Evolutionary conservation across 2,113 vertebrate genomes (phyloP), one percentile per base, ranked within the genome.

Genomic region (Crocuta crocuta): DNA sequence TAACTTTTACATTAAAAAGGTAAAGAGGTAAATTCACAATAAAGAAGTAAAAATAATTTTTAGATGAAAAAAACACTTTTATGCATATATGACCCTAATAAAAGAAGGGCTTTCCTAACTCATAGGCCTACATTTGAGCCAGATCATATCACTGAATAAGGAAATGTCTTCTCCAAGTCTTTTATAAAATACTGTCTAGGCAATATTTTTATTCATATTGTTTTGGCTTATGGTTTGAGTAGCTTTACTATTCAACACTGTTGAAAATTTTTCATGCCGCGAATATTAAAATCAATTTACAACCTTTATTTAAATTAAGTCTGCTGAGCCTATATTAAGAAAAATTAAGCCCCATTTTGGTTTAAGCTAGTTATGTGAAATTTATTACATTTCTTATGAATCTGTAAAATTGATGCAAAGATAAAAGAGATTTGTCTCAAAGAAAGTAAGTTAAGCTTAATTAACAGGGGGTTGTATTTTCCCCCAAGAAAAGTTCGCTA

Each of bases 291-390:
- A 97, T 70, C 31, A 70, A 91, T 70, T 81, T 88, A 74, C 28
- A 89, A 92, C 17, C n/a, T 93, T 89, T 53, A 97, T 78, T 85
- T 92, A 87, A 91, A 94, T 86, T 92, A 89, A 95, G 79, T 83
- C 79, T 87, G 63, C 15, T 95, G 63, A 71, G 55, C 35, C 65
- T 76, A 71, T 23, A 76, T 58, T 86, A 80, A 94, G 73, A 97
- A 95, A 92, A 89, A 90, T 76, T 68, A 80, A 61, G 61, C 71
- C 10, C 45, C 53, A 58, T 84, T 88, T 91, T 85, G 66, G 50
- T 23, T 92, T 83, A 94, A 95, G 55, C 48, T 84, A 55, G 24
- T 91, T 87, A 91, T 6, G 21, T 50, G 45, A 83, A 94, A 81
- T 74, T 66, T 88, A 70, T 66, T 86, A 89, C 1, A 4, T 82